Conservation (phyloP, 2,888 invertebrate genomes). For the Folsomia manolachei region DNA sequence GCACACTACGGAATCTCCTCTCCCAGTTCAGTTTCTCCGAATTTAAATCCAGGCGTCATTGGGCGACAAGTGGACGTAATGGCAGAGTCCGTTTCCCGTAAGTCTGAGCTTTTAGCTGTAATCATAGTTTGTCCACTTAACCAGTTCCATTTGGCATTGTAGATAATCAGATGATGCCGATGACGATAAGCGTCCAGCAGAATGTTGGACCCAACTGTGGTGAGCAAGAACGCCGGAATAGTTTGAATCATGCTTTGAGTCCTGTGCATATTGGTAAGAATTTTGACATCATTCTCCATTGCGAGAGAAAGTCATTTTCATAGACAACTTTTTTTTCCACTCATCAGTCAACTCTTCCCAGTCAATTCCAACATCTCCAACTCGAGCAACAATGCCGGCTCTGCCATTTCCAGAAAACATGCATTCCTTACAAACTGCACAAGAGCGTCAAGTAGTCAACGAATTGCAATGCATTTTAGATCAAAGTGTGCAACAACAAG, state of each 20-base stretch:
- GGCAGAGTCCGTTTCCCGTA: neutral
- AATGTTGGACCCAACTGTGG: slow-evolving; percentile 11
- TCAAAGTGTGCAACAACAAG: slow-evolving; percentile 29
- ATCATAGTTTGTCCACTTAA: neutral
- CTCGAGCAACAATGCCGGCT: slow-evolving; percentile 25
- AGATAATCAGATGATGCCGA: slow-evolving; percentile 27
- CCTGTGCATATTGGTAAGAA: slow-evolving; percentile 24
- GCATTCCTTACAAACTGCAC: slow-evolving; percentile 20
- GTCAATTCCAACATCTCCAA: slow-evolving; percentile 4
- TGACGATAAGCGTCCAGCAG: slow-evolving; percentile 31
- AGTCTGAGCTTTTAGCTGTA: neutral
- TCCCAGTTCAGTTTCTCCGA: slow-evolving; percentile 7
- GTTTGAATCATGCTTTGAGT: slow-evolving; percentile 17
- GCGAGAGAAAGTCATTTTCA: neutral
- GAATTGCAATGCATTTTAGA: slow-evolving; percentile 37
- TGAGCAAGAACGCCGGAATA: too few relatives aligned
- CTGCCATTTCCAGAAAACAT: slow-evolving; percentile 17
- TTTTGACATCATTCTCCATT: too few relatives aligned
- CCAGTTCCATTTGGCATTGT: neutral
- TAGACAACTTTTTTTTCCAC: too few relatives aligned
- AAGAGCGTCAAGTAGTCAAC: slow-evolving; percentile 32
- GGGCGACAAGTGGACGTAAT: slow-evolving; percentile 1
- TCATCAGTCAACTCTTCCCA: too few relatives aligned
- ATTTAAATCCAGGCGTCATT: neutral
- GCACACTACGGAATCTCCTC: slow-evolving; percentile 33